Evolutionary conservation across 2,113 vertebrate genomes (phyloP).

Genomic region (Pteronura brasiliensis): DNA sequence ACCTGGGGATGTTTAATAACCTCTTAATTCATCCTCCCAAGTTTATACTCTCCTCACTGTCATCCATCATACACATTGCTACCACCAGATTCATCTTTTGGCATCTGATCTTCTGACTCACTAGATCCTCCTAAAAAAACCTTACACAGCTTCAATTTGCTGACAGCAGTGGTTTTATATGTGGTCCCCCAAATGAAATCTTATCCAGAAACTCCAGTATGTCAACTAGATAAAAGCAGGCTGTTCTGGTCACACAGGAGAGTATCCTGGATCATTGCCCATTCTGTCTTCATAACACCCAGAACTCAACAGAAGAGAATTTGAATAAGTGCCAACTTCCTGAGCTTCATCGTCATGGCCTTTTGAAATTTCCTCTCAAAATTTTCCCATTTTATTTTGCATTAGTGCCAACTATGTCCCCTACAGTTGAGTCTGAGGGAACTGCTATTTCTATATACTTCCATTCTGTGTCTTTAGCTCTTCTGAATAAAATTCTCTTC

Average conservation of each 20-base stretch:
- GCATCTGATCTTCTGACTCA: conserved; percentile 41
- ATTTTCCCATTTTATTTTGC: conserved; percentile 7
- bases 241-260: conserved; percentile 11
- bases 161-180: conserved; percentile 28
- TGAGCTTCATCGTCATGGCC: not conserved
- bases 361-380: not conserved
- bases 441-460: not conserved
- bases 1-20: not conserved
- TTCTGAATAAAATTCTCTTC: not conserved
- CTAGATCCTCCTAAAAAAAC: not conserved
- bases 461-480: not conserved
- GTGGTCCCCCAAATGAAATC: conserved; percentile 11
- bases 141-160: conserved; percentile 21
- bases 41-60: not conserved
- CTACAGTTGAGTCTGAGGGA: not conserved
- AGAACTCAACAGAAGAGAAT: conserved; percentile 23
- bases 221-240: conserved; percentile 43
- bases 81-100: conserved; percentile 10
- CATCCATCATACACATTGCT: not conserved
- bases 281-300: conserved; percentile 5
- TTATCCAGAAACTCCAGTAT: conserved; percentile 38
- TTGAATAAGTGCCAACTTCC: conserved; percentile 27
- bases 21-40: not conserved
- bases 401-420: not conserved
- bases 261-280: conserved; percentile 12